phyloP scores from a whole-genome alignment of 2,888 invertebrate species.

The Trachelus troglodyta region DNA sequence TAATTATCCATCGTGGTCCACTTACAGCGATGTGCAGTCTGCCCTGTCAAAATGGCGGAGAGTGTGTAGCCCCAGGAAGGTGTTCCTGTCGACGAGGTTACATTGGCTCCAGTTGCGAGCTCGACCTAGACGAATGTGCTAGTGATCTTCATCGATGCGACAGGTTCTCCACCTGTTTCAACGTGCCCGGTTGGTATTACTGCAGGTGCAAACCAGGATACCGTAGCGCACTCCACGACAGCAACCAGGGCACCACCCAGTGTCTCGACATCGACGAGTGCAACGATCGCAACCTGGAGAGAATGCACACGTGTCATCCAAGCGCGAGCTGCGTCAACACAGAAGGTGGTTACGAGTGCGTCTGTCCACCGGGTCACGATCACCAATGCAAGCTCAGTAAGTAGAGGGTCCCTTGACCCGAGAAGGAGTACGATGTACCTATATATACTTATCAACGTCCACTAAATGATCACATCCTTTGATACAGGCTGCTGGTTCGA shows the following conservation, averaged over 20 bases:
- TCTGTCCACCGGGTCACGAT: slow-evolving; percentile 70
- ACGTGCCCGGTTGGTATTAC: slow-evolving; percentile 91
- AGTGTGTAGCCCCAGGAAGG: slow-evolving; percentile 79
- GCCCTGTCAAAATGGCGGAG: slow-evolving; percentile 86
- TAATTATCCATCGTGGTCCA: neutral
- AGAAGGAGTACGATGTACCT: neutral
- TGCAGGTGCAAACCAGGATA: slow-evolving; percentile 88
- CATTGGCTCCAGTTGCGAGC: slow-evolving; percentile 84
- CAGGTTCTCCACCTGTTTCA: slow-evolving; percentile 82
- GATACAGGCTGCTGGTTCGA: slow-evolving; percentile 79
- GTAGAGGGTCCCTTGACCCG: slow-evolving; percentile 41
- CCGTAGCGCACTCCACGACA: slow-evolving; percentile 71
- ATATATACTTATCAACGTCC: neutral
- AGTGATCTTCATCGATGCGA: slow-evolving; percentile 79
- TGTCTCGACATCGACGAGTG: slow-evolving; percentile 89
- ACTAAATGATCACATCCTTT: neutral
- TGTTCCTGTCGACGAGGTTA: slow-evolving; percentile 87
- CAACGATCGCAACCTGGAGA: slow-evolving; percentile 70
- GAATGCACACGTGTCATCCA: slow-evolving; percentile 81
- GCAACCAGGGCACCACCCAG: slow-evolving; percentile 71
- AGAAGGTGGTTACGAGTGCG: slow-evolving; percentile 83
- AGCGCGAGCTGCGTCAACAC: slow-evolving; percentile 83
- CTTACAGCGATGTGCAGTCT: slow-evolving; percentile 82
- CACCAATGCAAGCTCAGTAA: slow-evolving; percentile 76
- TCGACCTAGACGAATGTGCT: slow-evolving; percentile 88